phyloP scores from a whole-genome alignment of 1,140 invertebrate genomes.

The Pteromalus puparum region DNA sequence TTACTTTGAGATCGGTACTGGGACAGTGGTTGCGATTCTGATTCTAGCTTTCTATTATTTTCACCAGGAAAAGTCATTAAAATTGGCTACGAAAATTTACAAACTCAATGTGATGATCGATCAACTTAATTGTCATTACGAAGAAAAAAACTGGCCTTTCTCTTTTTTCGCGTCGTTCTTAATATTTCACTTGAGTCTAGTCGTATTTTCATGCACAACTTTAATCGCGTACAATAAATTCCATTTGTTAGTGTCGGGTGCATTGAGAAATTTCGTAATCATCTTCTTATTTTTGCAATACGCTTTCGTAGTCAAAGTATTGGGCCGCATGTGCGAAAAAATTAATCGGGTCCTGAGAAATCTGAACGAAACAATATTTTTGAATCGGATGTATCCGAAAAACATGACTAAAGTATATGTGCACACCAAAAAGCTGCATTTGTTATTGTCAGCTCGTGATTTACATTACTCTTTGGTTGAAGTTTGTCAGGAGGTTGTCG shows the following conservation, averaged over 20 bases:
- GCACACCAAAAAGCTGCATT: neutral
- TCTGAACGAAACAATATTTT: neutral
- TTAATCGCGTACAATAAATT: neutral
- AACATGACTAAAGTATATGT: neutral
- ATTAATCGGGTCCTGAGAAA: neutral
- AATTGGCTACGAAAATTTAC: neutral
- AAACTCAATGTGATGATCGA: neutral
- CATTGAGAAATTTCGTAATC: neutral
- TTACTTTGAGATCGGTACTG: neutral
- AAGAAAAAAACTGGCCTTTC: neutral
- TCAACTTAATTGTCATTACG: neutral
- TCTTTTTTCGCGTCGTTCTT: neutral
- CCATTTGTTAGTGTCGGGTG: neutral
- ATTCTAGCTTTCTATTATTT: neutral
- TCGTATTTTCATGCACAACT: neutral
- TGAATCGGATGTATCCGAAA: neutral
- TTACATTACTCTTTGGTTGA: neutral
- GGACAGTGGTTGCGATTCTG: neutral
- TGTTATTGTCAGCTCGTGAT: neutral
- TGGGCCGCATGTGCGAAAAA: neutral
- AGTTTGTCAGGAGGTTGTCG: neutral
- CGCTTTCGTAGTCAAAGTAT: neutral
- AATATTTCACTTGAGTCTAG: neutral
- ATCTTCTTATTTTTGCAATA: conserved; percentile 19
- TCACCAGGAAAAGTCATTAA: neutral